These are phyloP conservation scores for Masticophis lateralis DNA, from an alignment of 2,797 vertebrate genomes.

Conservation along the genomic window DNA sequence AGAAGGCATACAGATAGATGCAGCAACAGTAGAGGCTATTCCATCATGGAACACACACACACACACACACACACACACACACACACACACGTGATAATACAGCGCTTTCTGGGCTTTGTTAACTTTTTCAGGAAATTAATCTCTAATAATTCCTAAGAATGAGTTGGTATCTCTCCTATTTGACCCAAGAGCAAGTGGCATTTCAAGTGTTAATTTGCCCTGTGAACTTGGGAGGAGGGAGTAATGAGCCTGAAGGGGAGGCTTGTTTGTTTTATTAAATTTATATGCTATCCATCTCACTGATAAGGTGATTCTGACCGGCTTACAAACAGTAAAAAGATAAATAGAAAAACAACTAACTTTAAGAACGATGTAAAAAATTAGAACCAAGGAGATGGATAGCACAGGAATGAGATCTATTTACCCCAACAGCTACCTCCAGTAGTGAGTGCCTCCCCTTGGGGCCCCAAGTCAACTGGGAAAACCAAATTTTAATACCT, in stretches of 20 bases:
- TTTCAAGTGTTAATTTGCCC: background rate
- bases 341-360: background rate
- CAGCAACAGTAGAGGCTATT: background rate
- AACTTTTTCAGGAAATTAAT: background rate
- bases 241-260: background rate
- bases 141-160: background rate
- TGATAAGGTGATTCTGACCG: background rate
- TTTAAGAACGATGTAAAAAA: background rate
- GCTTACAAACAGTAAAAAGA: background rate
- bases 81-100: background rate
- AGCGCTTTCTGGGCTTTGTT: background rate
- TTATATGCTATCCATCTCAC: background rate
- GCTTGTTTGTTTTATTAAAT: background rate
- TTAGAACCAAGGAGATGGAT: background rate
- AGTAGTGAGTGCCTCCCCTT: background rate
- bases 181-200: background rate
- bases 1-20: background rate
- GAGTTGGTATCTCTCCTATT: background rate
- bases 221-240: background rate
- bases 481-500: background rate
- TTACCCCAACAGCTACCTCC: background rate
- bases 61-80: background rate
- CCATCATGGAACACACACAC: background rate
- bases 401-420: background rate
- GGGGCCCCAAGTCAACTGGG: background rate